Evolutionary conservation across 64 coral and sea anemone genomes (phyloP).

Genomic region (Pocillopora verrucosa): DNA sequence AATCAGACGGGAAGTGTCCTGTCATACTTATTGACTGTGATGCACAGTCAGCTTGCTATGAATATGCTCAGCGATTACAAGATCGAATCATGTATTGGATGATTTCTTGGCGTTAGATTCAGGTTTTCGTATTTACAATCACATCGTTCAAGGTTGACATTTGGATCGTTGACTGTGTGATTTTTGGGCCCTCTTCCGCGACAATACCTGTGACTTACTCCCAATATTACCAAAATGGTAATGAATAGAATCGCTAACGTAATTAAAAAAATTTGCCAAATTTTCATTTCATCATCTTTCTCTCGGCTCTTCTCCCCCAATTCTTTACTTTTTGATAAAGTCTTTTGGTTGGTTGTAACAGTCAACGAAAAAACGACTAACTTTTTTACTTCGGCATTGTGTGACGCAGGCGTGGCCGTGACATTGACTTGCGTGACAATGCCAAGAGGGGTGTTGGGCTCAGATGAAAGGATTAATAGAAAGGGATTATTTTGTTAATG

Average conservation of each 20-base stretch:
- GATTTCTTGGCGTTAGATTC: not conserved
- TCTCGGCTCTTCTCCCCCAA: not conserved
- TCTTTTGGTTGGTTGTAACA: not conserved
- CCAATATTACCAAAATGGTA: not conserved
- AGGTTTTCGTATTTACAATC: not conserved
- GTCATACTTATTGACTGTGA: no score
- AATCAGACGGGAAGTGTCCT: no score
- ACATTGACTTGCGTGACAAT: constrained; percentile 27
- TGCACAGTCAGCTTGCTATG: no score
- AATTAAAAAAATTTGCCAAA: not conserved
- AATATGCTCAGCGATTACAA: no score
- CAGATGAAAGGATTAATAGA: constrained; percentile 2
- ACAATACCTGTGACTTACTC: not conserved
- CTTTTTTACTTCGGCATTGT: not conserved
- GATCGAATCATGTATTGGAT: no score
- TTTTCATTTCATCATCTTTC: not conserved
- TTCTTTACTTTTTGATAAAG: not conserved
- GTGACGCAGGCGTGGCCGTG: constrained; percentile 26
- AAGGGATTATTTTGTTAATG: not conserved
- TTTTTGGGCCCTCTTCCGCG: no score
- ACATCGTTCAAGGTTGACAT: not conserved
- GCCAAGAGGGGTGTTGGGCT: not conserved
- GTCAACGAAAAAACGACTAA: constrained; percentile 17
- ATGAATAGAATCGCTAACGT: not conserved
- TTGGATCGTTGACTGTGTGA: no score